Percentiles rank a stretch among this genome's conserved stretches.
Evolutionary conservation across 2,113 vertebrate species (phyloP).

Genomic region (Periophthalmodon schlosseri): DNA sequence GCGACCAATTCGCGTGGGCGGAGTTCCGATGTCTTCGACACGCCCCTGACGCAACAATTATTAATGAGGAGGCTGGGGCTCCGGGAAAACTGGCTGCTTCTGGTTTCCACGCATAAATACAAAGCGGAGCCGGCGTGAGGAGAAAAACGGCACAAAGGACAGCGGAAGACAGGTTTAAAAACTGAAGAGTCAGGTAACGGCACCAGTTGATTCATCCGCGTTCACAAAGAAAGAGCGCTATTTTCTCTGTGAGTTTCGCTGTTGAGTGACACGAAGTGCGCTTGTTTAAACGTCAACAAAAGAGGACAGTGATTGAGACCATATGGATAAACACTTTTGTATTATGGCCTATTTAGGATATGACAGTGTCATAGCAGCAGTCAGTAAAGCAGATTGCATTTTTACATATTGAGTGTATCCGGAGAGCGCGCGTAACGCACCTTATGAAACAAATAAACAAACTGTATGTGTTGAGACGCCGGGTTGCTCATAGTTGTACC

Average conservation of each 20-base stretch:
- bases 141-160: constrained; percentile 68
- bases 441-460: constrained; percentile 1
- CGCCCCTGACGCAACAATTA: constrained; percentile 59
- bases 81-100: constrained; percentile 80
- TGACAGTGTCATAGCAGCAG: not conserved
- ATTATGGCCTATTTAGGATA: not conserved
- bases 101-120: constrained; percentile 82
- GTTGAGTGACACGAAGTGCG: constrained; percentile 17
- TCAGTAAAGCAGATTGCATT: not conserved
- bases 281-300: not conserved
- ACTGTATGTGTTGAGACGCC: not conserved
- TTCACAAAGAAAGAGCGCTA: not conserved
- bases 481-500: not conserved
- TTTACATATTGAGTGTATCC: not conserved
- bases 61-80: constrained; percentile 71
- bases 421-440: not conserved
- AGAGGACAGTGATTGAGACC: not conserved
- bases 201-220: not conserved
- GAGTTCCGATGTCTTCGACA: constrained; percentile 38
- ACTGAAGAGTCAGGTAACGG: constrained; percentile 77
- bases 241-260: not conserved
- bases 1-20: constrained; percentile 30
- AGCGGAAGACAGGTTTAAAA: constrained; percentile 52
- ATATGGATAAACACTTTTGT: constrained; percentile 4
- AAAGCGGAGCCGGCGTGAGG: constrained; percentile 67